These are phyloP conservation scores for Loris lydekkerianus DNA, from an alignment of 2,797 vertebrate genomes.

Conservation along the genomic window DNA sequence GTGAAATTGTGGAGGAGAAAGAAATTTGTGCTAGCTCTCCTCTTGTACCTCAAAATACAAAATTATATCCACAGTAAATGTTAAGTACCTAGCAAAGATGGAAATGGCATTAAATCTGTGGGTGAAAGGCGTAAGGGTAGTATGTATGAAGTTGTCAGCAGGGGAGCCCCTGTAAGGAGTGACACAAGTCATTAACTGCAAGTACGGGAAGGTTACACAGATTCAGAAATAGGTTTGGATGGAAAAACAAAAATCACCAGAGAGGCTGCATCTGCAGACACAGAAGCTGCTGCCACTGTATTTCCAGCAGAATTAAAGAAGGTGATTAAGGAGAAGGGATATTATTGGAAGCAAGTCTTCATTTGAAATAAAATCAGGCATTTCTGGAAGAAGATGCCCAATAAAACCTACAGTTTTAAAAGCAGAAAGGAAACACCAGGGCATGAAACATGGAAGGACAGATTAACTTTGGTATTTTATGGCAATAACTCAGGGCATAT, in stretches of 20 bases:
- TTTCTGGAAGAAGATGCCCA: conserved; percentile 10
- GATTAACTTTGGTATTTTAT: not conserved
- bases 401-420: not conserved
- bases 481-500: not conserved
- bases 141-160: not conserved
- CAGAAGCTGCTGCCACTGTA: too few relatives aligned
- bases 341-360: not conserved
- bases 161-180: not conserved
- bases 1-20: not conserved
- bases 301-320: not conserved
- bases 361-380: not conserved
- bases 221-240: not conserved
- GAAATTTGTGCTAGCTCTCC: not conserved
- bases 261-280: not conserved
- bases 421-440: not conserved
- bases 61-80: not conserved
- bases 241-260: not conserved
- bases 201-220: not conserved
- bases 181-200: not conserved
- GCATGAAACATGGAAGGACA: not conserved
- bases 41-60: not conserved
- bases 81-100: not conserved
- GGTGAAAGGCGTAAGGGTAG: not conserved
- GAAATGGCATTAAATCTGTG: not conserved
- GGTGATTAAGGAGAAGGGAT: not conserved